Evolutionary conservation across 2,113 vertebrate species (phyloP).

Genomic region (Petroica traversi): DNA sequence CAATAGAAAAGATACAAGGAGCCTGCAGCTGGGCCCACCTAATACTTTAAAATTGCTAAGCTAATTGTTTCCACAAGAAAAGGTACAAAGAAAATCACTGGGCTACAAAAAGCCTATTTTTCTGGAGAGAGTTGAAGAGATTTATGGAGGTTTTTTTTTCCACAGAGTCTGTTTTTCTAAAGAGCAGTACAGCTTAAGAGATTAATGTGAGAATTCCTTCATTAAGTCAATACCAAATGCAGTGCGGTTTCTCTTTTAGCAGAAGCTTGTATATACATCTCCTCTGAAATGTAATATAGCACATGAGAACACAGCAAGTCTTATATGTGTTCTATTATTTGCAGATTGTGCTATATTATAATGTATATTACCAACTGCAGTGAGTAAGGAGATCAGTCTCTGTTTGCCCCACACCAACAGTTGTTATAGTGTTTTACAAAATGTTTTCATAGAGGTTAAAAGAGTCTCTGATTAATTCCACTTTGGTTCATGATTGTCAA

Average conservation of each 20-base stretch:
- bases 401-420: not conserved
- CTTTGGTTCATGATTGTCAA: not conserved
- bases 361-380: not conserved
- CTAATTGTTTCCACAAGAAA: constrained; percentile 65
- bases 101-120: constrained; percentile 47
- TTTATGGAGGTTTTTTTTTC: constrained; percentile 55
- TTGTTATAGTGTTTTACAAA: not conserved
- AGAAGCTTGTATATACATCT: not conserved
- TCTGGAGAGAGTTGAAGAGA: constrained; percentile 8
- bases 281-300: not conserved
- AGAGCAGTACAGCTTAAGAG: constrained; percentile 37
- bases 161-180: constrained; percentile 43
- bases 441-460: not conserved
- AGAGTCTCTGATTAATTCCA: not conserved
- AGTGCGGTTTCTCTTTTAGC: constrained; percentile 10
- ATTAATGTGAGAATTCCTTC: constrained; percentile 62
- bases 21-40: constrained; percentile 6
- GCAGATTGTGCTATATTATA: not conserved
- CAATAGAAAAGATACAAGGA: constrained; percentile 1
- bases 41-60: constrained; percentile 38
- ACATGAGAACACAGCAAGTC: not conserved
- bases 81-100: constrained; percentile 43
- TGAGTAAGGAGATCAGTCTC: not conserved
- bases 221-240: constrained; percentile 51
- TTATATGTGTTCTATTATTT: not conserved